These are phyloP conservation scores for Meda fulgida DNA, from an alignment of 2,797 vertebrate species.

Conservation along the genomic window DNA sequence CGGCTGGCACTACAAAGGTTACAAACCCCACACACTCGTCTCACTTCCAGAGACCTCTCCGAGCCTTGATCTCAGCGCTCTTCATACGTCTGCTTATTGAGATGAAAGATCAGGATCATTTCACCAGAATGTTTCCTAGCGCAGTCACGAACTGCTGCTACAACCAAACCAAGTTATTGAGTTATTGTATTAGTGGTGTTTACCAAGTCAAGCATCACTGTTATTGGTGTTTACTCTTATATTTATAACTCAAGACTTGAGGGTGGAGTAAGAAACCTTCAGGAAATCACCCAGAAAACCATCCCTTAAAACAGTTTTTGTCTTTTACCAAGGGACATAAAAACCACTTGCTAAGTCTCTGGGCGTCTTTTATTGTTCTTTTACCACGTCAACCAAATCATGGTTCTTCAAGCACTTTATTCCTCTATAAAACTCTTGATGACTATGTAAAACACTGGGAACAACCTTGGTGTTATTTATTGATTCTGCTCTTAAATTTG, in stretches of 20 bases:
- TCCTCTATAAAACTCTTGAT: neutral
- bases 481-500: too few species aligned
- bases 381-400: neutral
- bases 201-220: neutral
- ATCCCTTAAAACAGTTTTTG: too few species aligned
- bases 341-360: neutral
- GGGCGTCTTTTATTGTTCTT: neutral
- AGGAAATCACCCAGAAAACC: neutral
- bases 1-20: slow-evolving; percentile 32
- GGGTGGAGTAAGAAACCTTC: neutral
- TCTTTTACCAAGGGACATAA: neutral
- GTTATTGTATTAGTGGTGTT: neutral
- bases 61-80: slow-evolving; percentile 15
- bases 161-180: neutral
- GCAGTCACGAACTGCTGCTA: neutral
- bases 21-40: neutral
- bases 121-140: neutral
- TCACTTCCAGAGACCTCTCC: neutral
- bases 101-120: slow-evolving; percentile 34
- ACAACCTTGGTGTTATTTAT: too few species aligned
- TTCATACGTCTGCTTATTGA: neutral
- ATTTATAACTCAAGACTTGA: neutral
- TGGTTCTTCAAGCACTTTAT: neutral
- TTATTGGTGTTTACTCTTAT: neutral
- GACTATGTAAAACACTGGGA: neutral